Percentiles rank a stretch among this genome's conserved stretches.
These are phyloP conservation scores for Petaurus breviceps DNA, from an alignment of 2,113 vertebrate genomes.

Conservation along the genomic window DNA sequence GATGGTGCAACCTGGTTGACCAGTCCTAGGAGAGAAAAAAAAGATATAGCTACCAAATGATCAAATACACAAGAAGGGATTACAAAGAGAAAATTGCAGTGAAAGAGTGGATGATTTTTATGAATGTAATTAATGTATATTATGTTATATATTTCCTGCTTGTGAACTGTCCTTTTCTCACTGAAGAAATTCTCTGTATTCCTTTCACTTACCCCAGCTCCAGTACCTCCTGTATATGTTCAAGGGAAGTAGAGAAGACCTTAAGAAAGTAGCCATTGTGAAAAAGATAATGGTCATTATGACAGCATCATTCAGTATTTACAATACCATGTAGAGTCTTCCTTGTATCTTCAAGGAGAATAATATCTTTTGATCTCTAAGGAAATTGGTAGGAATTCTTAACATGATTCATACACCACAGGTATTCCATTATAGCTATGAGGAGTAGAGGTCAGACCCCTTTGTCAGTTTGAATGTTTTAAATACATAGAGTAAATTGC, in stretches of 20 bases:
- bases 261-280: neutral
- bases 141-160: neutral
- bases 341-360: neutral
- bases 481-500: neutral
- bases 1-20: neutral
- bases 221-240: neutral
- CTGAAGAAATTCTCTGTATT: neutral
- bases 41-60: neutral
- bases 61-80: neutral
- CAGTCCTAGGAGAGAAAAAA: neutral
- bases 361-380: neutral
- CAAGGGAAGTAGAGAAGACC: neutral
- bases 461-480: neutral
- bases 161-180: neutral
- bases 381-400: neutral
- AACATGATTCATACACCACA: neutral
- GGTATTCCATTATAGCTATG: neutral
- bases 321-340: neutral
- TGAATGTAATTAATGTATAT: neutral
- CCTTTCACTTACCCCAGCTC: neutral
- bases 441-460: neutral
- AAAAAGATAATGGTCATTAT: neutral
- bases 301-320: neutral
- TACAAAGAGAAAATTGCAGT: neutral
- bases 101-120: neutral